Evolutionary conservation across 92 coral and sea anemone genomes (phyloP), one percentile per base, ranked within the genome.

Genomic region (Zoanthus gigantus): DNA sequence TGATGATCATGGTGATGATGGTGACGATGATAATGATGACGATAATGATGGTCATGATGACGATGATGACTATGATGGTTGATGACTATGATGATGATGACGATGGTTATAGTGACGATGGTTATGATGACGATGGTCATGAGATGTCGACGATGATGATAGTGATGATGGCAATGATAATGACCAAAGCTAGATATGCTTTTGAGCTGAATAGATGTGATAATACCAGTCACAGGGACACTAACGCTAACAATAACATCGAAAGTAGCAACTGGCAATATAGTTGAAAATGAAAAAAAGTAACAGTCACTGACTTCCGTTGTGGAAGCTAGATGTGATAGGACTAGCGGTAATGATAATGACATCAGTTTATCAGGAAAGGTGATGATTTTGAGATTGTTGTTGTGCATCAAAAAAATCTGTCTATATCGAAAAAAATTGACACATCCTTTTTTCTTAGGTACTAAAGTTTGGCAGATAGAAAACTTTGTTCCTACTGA

Each of bases 401-500:
- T 50, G 56, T 11, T 7, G 56, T 50, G 56, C 9, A 7, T 50
- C 56, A 50, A 50, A 0, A 7, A 50, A 50, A 11, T 50, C 12
- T 11, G 9, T 50, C 10, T 50, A 2, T 1, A 7, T 50, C 56
- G 1, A 1, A 50, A 50, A 50, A 50, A 7, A 50, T 1, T 50
- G 0, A 58, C n/a, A 16, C 28, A 58, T 16, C 23, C 6, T 58
- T 14, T 15, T 58, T 58, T 31, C 42, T 79, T 37, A 97, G 99
- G 99, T 32, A 6, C 93, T 69, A 71, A 89, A 4, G 94, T 94
- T 14, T 97, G 99, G 99, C 99, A 97, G 90, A 97, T 97, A 71
- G 99, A 97, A 68, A 97, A 97, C 90, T 97, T 97, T 81, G 90
- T 97, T 50, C 99, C 99, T 45, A 89, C 61, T n/a, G 94, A 67